Percentiles rank a stretch among this genome's conserved stretches.
These are phyloP conservation scores for Thaumatotibia leucotreta DNA, from an alignment of 1,140 invertebrate species.

Conservation along the genomic window DNA sequence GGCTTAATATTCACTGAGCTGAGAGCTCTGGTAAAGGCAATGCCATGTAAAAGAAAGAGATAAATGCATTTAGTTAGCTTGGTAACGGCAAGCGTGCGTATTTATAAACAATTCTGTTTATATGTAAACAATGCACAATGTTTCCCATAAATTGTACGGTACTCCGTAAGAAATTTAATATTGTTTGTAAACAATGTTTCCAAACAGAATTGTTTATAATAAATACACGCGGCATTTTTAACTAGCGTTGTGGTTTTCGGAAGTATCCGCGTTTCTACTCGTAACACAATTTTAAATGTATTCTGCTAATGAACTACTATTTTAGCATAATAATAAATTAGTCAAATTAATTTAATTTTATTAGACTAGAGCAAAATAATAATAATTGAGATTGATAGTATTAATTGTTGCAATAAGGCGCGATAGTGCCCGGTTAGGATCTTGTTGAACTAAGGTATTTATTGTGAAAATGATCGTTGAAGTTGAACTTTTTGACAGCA, in stretches of 20 bases:
- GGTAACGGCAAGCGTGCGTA: too few relatives aligned
- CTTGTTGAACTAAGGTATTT: constrained; percentile 5
- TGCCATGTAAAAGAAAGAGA: background rate
- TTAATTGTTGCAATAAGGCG: constrained; percentile 41
- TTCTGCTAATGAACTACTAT: constrained; percentile 23
- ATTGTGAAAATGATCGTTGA: background rate
- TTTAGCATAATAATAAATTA: constrained; percentile 37
- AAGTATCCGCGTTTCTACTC: background rate
- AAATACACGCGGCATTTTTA: too few relatives aligned
- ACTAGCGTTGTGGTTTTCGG: too few relatives aligned
- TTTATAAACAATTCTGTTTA: too few relatives aligned
- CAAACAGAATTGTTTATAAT: too few relatives aligned
- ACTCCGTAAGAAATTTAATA: too few relatives aligned
- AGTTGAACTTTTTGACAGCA: background rate
- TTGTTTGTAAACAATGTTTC: too few relatives aligned
- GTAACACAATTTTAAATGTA: constrained; percentile 20
- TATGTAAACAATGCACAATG: too few relatives aligned
- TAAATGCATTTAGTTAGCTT: background rate
- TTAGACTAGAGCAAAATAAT: constrained; percentile 35
- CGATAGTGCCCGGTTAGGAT: background rate
- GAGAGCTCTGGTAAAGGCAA: background rate
- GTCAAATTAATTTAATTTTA: constrained; percentile 33
- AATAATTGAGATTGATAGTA: constrained; percentile 38
- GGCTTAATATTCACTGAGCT: background rate
- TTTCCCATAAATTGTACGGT: too few relatives aligned